phyloP scores from a whole-genome alignment of 1,140 invertebrate species.

The Aphis craccivora region DNA sequence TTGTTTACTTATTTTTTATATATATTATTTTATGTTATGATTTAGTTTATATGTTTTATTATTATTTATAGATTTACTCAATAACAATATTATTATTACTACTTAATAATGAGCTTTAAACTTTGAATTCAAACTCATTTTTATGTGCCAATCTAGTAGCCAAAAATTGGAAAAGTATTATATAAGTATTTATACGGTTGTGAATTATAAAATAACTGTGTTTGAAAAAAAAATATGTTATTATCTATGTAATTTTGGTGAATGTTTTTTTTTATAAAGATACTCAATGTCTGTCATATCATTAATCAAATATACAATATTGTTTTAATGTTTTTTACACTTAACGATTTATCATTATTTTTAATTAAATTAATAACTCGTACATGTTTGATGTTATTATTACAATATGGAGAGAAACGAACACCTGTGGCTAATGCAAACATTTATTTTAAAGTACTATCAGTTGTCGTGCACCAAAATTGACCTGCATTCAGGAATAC shows the following conservation, averaged over 20 bases:
- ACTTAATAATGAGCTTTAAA: constrained; percentile 2
- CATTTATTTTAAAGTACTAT: too few species aligned
- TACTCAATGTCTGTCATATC: background rate
- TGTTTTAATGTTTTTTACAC: background rate
- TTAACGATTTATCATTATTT: background rate
- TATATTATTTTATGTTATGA: constrained; percentile 1
- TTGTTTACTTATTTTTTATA: background rate
- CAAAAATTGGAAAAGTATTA: background rate
- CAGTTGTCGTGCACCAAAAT: too few species aligned
- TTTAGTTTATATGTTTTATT: background rate
- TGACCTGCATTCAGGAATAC: too few species aligned
- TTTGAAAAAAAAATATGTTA: background rate
- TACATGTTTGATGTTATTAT: background rate
- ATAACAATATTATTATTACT: background rate
- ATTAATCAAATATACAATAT: background rate
- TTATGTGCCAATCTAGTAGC: background rate
- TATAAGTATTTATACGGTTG: background rate
- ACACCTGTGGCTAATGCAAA: too few species aligned
- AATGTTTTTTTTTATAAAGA: background rate
- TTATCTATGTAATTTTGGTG: background rate
- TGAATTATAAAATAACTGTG: background rate
- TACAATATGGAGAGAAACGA: background rate
- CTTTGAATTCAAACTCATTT: background rate
- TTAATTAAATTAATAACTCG: background rate
- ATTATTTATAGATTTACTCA: background rate